Evolutionary conservation across 1,140 invertebrate species (phyloP).

Genomic region (Camponotus floridanus): DNA sequence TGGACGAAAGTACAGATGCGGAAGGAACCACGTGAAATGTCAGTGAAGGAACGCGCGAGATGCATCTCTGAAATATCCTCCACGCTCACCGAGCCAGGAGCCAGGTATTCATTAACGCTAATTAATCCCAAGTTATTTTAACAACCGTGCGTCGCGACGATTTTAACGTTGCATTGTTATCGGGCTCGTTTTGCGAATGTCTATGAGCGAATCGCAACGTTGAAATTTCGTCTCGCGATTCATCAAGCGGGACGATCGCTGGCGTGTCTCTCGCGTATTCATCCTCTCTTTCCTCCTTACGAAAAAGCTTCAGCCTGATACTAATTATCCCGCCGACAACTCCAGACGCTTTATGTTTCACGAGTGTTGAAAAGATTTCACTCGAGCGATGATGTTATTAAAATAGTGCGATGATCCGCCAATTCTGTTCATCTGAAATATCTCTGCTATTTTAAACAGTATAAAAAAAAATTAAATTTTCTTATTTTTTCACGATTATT

Average conservation of each 20-base stretch:
- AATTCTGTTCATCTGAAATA: too few species aligned
- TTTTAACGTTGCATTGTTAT: constrained; percentile 57
- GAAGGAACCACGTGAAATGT: not conserved
- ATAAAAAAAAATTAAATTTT: too few species aligned
- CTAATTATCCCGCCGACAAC: constrained; percentile 36
- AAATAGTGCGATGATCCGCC: too few species aligned
- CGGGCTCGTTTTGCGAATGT: constrained; percentile 52
- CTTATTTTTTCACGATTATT: too few species aligned
- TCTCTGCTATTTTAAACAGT: too few species aligned
- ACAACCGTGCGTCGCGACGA: constrained; percentile 44
- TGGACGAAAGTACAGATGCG: not conserved
- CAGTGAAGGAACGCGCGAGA: constrained; percentile 26
- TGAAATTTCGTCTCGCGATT: constrained; percentile 47
- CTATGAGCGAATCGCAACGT: not conserved
- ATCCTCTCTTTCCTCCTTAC: too few species aligned
- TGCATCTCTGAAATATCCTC: constrained; percentile 73
- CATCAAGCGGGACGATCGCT: constrained; percentile 37
- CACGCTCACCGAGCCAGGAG: constrained; percentile 79
- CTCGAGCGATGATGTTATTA: too few species aligned
- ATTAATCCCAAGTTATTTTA: constrained; percentile 80
- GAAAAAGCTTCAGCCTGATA: constrained; percentile 21
- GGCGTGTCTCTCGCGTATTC: not conserved
- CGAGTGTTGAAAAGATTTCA: constrained; percentile 11
- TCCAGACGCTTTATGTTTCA: not conserved
- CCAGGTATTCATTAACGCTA: constrained; percentile 81